Conservation (phyloP, 2,888 invertebrate genomes). For the Aphrophora alni region DNA sequence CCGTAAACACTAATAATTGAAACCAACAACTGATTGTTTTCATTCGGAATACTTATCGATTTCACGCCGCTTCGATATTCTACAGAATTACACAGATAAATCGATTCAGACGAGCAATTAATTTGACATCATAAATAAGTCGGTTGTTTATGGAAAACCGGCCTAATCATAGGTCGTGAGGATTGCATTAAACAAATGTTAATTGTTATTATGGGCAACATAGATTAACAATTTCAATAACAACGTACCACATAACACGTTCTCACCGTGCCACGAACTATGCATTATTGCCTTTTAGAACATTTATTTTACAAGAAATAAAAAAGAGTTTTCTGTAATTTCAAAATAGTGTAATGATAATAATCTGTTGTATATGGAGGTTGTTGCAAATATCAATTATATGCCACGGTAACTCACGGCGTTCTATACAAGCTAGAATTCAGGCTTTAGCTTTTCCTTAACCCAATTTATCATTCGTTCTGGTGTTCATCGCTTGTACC, state of each 20-base stretch:
- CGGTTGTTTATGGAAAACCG: neutral
- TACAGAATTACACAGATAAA: neutral
- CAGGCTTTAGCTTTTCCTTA: neutral
- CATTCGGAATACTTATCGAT: neutral
- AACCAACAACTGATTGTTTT: neutral
- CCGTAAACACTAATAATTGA: neutral
- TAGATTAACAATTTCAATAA: neutral
- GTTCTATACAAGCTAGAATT: no score
- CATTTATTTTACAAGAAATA: neutral
- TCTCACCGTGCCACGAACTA: neutral
- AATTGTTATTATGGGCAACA: neutral
- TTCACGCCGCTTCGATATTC: neutral
- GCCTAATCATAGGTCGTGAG: neutral
- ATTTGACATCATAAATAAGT: constrained; percentile 6
- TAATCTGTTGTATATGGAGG: neutral
- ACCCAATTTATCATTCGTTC: neutral
- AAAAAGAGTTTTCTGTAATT: neutral
- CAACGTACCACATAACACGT: neutral
- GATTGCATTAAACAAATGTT: neutral
- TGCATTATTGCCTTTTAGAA: neutral
- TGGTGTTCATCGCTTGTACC: neutral
- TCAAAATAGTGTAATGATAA: neutral
- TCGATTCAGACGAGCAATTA: neutral
- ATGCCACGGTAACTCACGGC: neutral
- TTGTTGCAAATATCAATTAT: neutral